phyloP scores from a whole-genome alignment of 1,140 invertebrate genomes.

The Ceratoteleas bidentatus region DNA sequence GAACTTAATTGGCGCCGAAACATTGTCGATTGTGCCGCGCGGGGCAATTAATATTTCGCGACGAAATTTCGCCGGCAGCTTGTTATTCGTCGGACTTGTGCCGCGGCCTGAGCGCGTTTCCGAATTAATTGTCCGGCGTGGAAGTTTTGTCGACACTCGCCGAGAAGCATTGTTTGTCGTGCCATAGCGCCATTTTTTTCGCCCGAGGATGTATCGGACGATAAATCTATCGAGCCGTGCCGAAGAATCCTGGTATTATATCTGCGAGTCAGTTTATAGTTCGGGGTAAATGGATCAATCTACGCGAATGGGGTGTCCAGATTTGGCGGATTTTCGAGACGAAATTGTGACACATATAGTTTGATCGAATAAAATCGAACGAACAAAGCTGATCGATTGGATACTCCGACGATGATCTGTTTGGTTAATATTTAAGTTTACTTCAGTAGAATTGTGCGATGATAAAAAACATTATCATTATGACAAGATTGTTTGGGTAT shows the following conservation, averaged over 20 bases:
- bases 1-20: too few relatives aligned
- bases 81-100: constrained; percentile 37
- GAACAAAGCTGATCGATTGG: not conserved
- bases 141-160: constrained; percentile 58
- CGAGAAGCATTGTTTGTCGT: constrained; percentile 41
- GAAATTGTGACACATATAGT: not conserved
- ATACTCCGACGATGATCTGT: not conserved
- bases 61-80: constrained; percentile 54
- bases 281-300: constrained; percentile 14
- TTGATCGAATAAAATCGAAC: not conserved
- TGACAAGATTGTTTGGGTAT: too few relatives aligned
- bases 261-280: not conserved
- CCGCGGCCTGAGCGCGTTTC: constrained; percentile 33
- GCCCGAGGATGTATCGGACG: constrained; percentile 19
- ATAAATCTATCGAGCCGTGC: constrained; percentile 39
- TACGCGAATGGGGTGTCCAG: constrained; percentile 1
- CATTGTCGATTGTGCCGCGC: too few relatives aligned
- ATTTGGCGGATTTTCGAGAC: constrained; percentile 1
- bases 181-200: constrained; percentile 19
- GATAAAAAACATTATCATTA: too few relatives aligned
- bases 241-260: constrained; percentile 12
- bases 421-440: too few relatives aligned
- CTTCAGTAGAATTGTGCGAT: too few relatives aligned
- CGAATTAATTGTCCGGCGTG: constrained; percentile 62
- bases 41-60: constrained; percentile 61